Evolutionary conservation across 2,113 vertebrate genomes (phyloP).

Genomic region (Pyrgilauda ruficollis): DNA sequence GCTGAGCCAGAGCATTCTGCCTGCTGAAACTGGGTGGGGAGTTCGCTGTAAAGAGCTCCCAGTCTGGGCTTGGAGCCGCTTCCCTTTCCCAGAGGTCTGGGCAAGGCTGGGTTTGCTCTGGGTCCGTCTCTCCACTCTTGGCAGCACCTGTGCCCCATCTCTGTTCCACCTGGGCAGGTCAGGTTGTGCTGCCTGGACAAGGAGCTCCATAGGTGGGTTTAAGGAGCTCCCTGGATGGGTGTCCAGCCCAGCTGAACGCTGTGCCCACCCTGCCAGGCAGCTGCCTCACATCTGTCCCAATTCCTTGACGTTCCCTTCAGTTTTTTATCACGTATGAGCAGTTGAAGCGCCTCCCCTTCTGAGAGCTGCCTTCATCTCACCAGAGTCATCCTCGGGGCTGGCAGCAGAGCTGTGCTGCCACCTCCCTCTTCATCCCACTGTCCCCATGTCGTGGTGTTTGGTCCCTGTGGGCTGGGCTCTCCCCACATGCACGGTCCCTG

Average conservation of each 20-base stretch:
- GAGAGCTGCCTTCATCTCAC: constrained; percentile 24
- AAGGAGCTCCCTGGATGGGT: background rate
- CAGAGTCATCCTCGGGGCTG: background rate
- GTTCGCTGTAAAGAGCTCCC: background rate
- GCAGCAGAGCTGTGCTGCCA: background rate
- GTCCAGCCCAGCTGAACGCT: background rate
- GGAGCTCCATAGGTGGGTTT: background rate
- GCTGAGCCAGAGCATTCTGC: background rate
- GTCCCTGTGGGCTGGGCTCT: background rate
- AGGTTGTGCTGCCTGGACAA: background rate
- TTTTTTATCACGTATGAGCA: constrained; percentile 98
- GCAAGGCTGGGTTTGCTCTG: background rate
- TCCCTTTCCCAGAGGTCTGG: background rate
- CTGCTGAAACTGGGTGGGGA: background rate
- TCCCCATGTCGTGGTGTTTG: constrained; percentile 40
- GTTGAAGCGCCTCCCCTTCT: constrained; percentile 92
- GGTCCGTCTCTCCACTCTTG: background rate
- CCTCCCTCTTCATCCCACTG: background rate
- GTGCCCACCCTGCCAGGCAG: background rate
- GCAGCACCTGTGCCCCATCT: too few species aligned
- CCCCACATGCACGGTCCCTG: constrained; percentile 1
- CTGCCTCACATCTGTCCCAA: too few species aligned
- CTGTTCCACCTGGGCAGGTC: too few species aligned
- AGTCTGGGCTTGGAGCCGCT: background rate
- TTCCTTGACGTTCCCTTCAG: constrained; percentile 80